A percentile compares a stretch with the other conserved stretches of the same genome.
Conservation (phyloP, 2,797 vertebrate genomes). For the Graptemys geographica region DNA sequence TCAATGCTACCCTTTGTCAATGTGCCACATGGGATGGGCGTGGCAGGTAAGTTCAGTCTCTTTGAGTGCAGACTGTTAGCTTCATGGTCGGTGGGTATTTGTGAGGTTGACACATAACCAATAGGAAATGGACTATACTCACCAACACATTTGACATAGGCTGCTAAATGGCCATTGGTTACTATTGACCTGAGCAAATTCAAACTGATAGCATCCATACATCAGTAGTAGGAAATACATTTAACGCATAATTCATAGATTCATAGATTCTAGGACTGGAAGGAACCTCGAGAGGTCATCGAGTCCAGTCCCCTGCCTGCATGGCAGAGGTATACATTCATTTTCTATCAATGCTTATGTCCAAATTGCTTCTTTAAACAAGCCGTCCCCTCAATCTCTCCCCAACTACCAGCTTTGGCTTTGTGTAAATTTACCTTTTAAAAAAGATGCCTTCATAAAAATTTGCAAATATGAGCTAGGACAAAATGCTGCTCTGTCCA, state of each 20-base stretch:
- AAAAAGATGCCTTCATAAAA: neutral
- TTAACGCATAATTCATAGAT: neutral
- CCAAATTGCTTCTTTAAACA: conserved; percentile 9
- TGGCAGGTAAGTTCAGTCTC: neutral
- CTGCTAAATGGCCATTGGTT: conserved; percentile 4
- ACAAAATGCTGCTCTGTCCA: neutral
- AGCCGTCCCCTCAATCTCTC: neutral
- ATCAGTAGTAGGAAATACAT: conserved; percentile 5
- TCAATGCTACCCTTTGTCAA: neutral
- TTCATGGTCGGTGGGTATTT: neutral
- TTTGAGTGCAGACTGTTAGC: neutral
- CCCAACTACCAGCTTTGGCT: neutral
- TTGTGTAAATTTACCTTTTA: neutral
- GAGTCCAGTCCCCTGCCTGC: too few relatives aligned
- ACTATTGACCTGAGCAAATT: neutral
- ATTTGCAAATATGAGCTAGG: neutral
- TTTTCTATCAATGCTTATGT: conserved; percentile 8
- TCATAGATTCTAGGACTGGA: too few relatives aligned
- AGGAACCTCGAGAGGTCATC: too few relatives aligned
- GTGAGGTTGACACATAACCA: neutral
- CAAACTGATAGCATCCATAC: neutral
- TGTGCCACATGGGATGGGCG: too few relatives aligned
- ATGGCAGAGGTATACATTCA: neutral
- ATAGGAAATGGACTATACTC: conserved; percentile 7
- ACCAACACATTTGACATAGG: conserved; percentile 24